These are phyloP conservation scores for Apostichopus californicus DNA, from an alignment of 35 echinoderm and acorn worm genomes.

Conservation along the genomic window DNA sequence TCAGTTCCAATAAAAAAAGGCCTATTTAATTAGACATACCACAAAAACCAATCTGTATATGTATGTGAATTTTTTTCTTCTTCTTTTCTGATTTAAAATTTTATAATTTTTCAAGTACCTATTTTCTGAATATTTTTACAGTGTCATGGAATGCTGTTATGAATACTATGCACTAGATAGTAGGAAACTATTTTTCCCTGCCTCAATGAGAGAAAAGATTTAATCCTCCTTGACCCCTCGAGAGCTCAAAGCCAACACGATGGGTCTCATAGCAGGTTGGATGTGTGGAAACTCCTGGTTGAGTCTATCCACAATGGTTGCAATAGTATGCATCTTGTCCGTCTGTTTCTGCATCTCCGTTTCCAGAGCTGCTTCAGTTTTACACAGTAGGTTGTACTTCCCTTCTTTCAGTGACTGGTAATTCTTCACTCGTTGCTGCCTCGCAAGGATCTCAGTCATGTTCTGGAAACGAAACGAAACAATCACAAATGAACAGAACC, in stretches of 20 bases:
- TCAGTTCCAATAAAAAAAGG: too few relatives aligned
- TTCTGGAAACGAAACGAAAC: constrained; percentile 48
- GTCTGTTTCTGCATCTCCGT: constrained; percentile 92
- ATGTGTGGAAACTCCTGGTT: constrained; percentile 96
- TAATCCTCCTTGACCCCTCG: constrained; percentile 78
- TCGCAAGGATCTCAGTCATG: constrained; percentile 82
- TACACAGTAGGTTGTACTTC: constrained; percentile 94
- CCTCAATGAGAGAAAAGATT: background rate
- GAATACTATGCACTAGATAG: background rate
- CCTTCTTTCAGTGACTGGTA: constrained; percentile 94
- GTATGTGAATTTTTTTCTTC: background rate
- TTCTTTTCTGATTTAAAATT: background rate
- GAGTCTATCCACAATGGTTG: constrained; percentile 91
- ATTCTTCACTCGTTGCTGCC: constrained; percentile 85
- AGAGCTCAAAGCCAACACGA: constrained; percentile 78
- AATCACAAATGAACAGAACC: too few relatives aligned
- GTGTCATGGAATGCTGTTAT: background rate
- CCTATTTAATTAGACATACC: background rate
- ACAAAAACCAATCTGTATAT: background rate
- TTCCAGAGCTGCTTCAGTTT: constrained; percentile 87
- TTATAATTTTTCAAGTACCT: background rate
- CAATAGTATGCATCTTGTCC: constrained; percentile 89
- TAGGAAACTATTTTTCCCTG: background rate
- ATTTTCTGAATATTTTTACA: background rate
- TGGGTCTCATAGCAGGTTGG: constrained; percentile 82